Percentiles rank a stretch among this genome's conserved stretches.
These are phyloP conservation scores for Dione juno DNA, from an alignment of 2,888 invertebrate species.

Conservation along the genomic window DNA sequence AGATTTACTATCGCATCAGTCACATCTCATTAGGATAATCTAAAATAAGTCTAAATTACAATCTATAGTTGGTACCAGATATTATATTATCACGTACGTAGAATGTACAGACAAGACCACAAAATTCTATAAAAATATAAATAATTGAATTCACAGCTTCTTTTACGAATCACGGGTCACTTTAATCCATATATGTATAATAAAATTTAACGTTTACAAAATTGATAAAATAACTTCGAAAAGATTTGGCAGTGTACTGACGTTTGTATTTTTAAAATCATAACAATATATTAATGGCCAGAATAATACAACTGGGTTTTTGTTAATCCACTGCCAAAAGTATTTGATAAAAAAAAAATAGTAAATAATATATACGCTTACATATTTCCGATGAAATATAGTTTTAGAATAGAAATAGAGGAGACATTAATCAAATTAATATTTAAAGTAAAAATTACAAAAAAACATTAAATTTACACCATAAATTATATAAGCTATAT, in stretches of 20 bases:
- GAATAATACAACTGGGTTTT: neutral
- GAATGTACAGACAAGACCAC: too few species aligned
- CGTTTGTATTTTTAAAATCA: slow-evolving; percentile 31
- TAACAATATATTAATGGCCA: slow-evolving; percentile 2
- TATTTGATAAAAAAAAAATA: neutral
- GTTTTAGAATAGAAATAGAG: neutral
- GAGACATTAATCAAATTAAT: neutral
- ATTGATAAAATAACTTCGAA: slow-evolving; percentile 42
- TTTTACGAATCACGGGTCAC: slow-evolving; percentile 24
- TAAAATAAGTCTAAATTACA: too few species aligned
- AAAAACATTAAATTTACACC: too few species aligned
- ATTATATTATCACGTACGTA: too few species aligned
- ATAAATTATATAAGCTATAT: too few species aligned
- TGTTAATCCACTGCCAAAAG: neutral
- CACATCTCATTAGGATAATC: too few species aligned
- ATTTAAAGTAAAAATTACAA: neutral
- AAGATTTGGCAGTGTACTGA: slow-evolving; percentile 43
- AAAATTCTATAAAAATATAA: neutral
- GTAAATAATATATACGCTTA: neutral
- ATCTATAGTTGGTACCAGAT: too few species aligned
- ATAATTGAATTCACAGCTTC: slow-evolving; percentile 24
- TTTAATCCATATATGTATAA: slow-evolving; percentile 9
- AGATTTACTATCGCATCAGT: too few species aligned
- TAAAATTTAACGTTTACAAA: slow-evolving; percentile 35
- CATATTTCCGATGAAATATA: too few species aligned